Percentiles rank a stretch among this genome's conserved stretches.
Evolutionary conservation across 2,797 vertebrate species (phyloP).

Genomic region (Poecile montanus): DNA sequence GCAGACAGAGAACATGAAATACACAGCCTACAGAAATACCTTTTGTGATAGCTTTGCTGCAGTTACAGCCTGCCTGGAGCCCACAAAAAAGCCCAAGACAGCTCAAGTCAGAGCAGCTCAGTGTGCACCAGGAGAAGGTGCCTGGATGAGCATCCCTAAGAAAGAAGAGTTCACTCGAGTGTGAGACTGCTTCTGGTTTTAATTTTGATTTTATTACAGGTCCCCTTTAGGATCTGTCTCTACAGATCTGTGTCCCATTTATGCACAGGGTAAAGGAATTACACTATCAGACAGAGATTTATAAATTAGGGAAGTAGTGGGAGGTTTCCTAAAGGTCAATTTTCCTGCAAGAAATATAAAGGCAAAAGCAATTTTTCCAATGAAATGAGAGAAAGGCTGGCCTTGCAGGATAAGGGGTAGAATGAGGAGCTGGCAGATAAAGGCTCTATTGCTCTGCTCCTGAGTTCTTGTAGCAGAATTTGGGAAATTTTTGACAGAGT

Average conservation of each 20-base stretch:
- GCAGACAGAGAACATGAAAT: neutral
- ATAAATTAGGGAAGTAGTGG: neutral
- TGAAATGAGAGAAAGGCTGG: neutral
- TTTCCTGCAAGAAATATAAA: neutral
- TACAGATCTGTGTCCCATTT: neutral
- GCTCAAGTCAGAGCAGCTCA: neutral
- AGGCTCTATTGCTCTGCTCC: neutral
- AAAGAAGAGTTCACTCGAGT: neutral
- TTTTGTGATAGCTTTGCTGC: neutral
- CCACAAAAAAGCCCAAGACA: neutral
- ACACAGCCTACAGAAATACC: neutral
- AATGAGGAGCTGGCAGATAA: neutral
- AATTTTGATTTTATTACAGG: neutral
- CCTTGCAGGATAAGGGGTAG: neutral
- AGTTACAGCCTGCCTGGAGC: neutral
- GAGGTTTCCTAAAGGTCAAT: neutral
- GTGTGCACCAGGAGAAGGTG: neutral
- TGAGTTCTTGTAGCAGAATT: neutral
- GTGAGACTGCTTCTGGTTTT: neutral
- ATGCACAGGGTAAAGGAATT: neutral
- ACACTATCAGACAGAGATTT: neutral
- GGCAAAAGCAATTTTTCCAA: neutral
- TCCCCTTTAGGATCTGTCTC: neutral
- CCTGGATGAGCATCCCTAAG: neutral
- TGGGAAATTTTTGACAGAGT: neutral